phyloP scores from a whole-genome alignment of 1,140 invertebrate genomes.

The Archivesica marissinica region DNA sequence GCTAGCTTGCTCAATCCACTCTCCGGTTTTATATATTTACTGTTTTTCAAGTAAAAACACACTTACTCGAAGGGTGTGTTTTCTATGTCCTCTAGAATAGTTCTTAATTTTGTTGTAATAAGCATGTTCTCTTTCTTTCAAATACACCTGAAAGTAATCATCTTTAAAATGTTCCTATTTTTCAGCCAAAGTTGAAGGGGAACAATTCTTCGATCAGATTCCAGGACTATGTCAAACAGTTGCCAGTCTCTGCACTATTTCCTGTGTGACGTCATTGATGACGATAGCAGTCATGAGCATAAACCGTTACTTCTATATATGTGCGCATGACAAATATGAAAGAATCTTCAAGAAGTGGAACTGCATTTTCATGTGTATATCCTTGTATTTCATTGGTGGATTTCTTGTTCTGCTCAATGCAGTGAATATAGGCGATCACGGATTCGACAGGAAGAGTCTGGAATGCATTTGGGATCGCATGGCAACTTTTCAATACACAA shows the following conservation, averaged over 20 bases:
- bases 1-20: too few species aligned
- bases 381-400: constrained; percentile 68
- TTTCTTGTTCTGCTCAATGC: constrained; percentile 69
- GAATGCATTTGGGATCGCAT: constrained; percentile 78
- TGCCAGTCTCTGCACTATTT: constrained; percentile 73
- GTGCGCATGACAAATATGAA: constrained; percentile 69
- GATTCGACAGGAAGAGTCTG: constrained; percentile 76
- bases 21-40: too few species aligned
- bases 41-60: too few species aligned
- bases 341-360: constrained; percentile 71
- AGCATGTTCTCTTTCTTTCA: too few species aligned
- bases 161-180: too few species aligned
- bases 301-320: constrained; percentile 79
- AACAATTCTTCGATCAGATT: constrained; percentile 72
- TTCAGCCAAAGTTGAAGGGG: constrained; percentile 72
- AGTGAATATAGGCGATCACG: constrained; percentile 72
- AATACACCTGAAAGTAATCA: too few species aligned
- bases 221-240: constrained; percentile 75
- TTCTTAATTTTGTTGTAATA: too few species aligned
- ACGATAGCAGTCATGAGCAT: constrained; percentile 74
- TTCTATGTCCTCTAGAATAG: too few species aligned
- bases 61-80: too few species aligned
- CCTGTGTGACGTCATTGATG: constrained; percentile 74
- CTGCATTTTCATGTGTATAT: constrained; percentile 67
- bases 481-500: constrained; percentile 74